phyloP scores from a whole-genome alignment of 2,888 invertebrate species.

The Tipula unca region DNA sequence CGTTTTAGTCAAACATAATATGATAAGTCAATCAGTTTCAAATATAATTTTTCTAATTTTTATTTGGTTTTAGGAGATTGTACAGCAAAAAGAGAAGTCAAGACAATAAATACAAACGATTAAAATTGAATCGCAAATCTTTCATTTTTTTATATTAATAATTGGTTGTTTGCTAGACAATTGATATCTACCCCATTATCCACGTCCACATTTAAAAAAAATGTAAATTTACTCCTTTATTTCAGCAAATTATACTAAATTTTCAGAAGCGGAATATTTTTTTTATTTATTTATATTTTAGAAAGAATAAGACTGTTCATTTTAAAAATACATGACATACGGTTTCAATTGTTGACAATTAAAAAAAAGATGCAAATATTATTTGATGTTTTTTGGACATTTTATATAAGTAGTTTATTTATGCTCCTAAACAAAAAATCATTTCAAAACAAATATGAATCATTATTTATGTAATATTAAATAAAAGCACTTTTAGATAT shows the following conservation, averaged over 20 bases:
- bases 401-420: background rate
- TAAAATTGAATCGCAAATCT: too few species aligned
- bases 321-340: background rate
- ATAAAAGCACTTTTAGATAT: background rate
- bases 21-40: too few species aligned
- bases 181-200: background rate
- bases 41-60: too few species aligned
- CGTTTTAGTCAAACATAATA: too few species aligned
- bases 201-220: too few species aligned
- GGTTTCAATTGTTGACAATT: background rate
- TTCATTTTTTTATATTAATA: too few species aligned
- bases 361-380: background rate
- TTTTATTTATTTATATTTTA: background rate
- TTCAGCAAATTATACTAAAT: background rate
- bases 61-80: too few species aligned
- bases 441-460: too few species aligned
- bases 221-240: background rate
- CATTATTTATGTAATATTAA: background rate
- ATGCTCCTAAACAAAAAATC: background rate
- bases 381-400: background rate
- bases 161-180: too few species aligned
- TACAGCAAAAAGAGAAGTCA: too few species aligned
- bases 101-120: too few species aligned
- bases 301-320: background rate
- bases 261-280: background rate